These are phyloP conservation scores for Delia radicum DNA, from an alignment of 1,140 invertebrate genomes.

Conservation along the genomic window DNA sequence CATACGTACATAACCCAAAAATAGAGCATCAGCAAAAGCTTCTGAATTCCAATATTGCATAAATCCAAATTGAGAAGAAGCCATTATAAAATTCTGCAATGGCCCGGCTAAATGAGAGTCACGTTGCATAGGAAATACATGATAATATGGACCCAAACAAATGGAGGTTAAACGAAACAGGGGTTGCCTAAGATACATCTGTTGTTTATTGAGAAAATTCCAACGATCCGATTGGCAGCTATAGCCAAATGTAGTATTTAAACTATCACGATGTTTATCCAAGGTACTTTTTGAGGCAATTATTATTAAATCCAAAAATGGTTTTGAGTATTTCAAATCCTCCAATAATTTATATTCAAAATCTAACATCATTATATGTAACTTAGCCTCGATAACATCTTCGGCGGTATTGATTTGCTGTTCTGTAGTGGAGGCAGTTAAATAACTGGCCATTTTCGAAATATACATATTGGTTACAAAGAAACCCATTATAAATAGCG, in stretches of 20 bases:
- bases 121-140: conserved; percentile 42
- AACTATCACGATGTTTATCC: conserved; percentile 34
- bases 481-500: conserved; percentile 40
- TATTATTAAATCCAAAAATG: conserved; percentile 9
- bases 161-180: conserved; percentile 40
- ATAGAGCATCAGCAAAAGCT: conserved; percentile 42
- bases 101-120: conserved; percentile 42
- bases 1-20: conserved; percentile 30
- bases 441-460: conserved; percentile 45
- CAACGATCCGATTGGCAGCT: conserved; percentile 45
- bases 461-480: conserved; percentile 45
- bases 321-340: neutral
- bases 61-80: conserved; percentile 42
- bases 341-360: conserved; percentile 10
- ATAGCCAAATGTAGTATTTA: conserved; percentile 41
- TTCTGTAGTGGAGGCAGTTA: conserved; percentile 36
- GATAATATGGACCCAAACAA: conserved; percentile 46
- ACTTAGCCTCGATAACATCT: conserved; percentile 19
- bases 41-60: conserved; percentile 36
- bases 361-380: conserved; percentile 24
- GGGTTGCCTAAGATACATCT: conserved; percentile 30
- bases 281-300: neutral
- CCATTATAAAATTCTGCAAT: conserved; percentile 41
- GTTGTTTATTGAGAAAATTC: conserved; percentile 28
- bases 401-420: conserved; percentile 13